Evolutionary conservation across 2,888 invertebrate genomes (phyloP).

Genomic region (Eupithecia subfuscata): DNA sequence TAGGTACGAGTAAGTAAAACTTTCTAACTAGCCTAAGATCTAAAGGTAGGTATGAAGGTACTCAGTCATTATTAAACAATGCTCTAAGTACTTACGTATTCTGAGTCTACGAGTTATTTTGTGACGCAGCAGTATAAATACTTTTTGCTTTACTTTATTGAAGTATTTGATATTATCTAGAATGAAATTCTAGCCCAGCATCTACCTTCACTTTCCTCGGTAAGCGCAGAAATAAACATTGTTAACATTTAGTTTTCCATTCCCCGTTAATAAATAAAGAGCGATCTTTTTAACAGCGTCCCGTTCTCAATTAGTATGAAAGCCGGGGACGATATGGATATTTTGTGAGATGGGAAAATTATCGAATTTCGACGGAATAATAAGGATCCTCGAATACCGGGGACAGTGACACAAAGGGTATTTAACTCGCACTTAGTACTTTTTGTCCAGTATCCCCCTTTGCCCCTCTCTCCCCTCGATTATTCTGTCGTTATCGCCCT

Average conservation of each 20-base stretch:
- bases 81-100: too few species aligned
- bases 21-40: too few species aligned
- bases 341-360: constrained; percentile 83
- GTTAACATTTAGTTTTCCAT: constrained; percentile 1
- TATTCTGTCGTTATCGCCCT: constrained; percentile 81
- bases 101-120: too few species aligned
- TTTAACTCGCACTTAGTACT: constrained; percentile 83
- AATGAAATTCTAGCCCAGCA: not conserved
- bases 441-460: constrained; percentile 67
- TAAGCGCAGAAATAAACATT: not conserved
- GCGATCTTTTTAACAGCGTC: constrained; percentile 65
- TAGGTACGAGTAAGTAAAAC: too few species aligned
- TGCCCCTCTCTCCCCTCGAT: constrained; percentile 63
- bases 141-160: not conserved
- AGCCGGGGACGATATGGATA: constrained; percentile 82
- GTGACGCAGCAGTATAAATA: too few species aligned
- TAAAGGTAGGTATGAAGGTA: too few species aligned
- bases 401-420: constrained; percentile 79
- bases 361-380: constrained; percentile 83
- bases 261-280: constrained; percentile 65
- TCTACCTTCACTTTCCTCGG: not conserved
- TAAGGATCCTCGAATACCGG: constrained; percentile 78
- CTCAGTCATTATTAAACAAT: too few species aligned
- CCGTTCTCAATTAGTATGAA: constrained; percentile 81
- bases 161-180: too few species aligned